phyloP scores from a whole-genome alignment of 2,797 vertebrate genomes.

The Channa striata region DNA sequence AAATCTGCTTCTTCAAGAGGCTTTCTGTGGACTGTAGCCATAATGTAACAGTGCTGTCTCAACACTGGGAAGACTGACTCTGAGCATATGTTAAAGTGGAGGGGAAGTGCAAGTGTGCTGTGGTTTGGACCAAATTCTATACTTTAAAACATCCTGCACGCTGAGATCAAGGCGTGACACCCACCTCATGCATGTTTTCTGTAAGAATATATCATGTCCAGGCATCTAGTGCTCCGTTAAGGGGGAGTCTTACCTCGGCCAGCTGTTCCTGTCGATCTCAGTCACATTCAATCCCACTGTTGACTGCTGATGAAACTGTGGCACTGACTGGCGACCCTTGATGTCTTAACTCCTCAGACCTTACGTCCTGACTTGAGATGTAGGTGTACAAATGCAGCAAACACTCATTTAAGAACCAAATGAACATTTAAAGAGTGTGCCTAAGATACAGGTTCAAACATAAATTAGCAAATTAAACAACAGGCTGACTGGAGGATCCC shows the following conservation, averaged over 20 bases:
- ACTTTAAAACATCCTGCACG: slow-evolving; percentile 55
- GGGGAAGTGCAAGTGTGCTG: slow-evolving; percentile 67
- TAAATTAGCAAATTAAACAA: not conserved
- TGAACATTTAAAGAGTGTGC: not conserved
- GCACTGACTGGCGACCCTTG: slow-evolving; percentile 35
- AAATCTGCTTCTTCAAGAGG: slow-evolving; percentile 73
- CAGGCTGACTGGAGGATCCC: not conserved
- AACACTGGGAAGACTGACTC: slow-evolving; percentile 55
- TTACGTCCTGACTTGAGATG: not conserved
- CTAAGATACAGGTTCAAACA: not conserved
- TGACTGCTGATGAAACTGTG: slow-evolving; percentile 48
- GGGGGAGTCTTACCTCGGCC: slow-evolving; percentile 44
- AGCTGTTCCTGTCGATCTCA: slow-evolving; percentile 66
- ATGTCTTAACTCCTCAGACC: slow-evolving; percentile 40
- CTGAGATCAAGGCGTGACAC: slow-evolving; percentile 55
- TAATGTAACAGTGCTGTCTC: slow-evolving; percentile 66
- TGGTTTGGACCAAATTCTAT: slow-evolving; percentile 64
- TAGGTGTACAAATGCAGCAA: not conserved
- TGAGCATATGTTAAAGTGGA: slow-evolving; percentile 70
- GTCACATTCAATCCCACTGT: slow-evolving; percentile 51
- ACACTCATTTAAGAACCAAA: not conserved
- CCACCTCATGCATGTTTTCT: slow-evolving; percentile 53
- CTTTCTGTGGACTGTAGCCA: slow-evolving; percentile 68
- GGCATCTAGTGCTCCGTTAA: slow-evolving; percentile 54
- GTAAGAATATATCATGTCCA: slow-evolving; percentile 35